Evolutionary conservation across 2,888 invertebrate species (phyloP), one percentile per base, ranked within the genome.

Genomic region (Augiades crinisus): DNA sequence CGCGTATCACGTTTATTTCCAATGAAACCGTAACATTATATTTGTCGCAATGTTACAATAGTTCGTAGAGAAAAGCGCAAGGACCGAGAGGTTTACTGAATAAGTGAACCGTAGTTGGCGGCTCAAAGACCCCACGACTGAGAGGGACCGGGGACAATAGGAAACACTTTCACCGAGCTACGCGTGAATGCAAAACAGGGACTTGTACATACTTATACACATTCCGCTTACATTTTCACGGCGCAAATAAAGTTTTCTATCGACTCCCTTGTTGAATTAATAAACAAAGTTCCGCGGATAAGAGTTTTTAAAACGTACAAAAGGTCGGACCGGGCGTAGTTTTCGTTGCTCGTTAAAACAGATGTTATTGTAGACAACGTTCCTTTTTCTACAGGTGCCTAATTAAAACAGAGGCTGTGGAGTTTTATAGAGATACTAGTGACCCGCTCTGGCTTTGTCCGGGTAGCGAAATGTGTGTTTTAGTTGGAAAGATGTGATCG

Each of bases 141-240:
- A 75, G 76, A 78, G 67, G 59, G 68, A 49, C 62, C 57, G 53
- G 61, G 72, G 73, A 85, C 86, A 84, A 81, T 86, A 81, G 75
- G 81, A 82, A 81, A 81, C 84, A 83, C 83, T 85, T 80, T 77
- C 75, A 62, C 70, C 72, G 12, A 70, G 69, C 72, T 62, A 73
- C 70, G 70, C 64, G 66, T 70, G 76, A 77, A 86, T 85, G 82
- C 75, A 81, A 83, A 83, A 78, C 72, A 76, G 75, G 74, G 68
- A 64, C 65, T 60, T 65, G 61, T 57, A 49, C 57, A 40, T 58
- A 52, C 47, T 51, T 47, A 14, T 44, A 45, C 54, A 62, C 57
- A 63, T 62, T 59, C 61, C 64, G 60, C 62, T 67, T 65, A 63
- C 61, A 68, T 70, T 66, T 73, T 69, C 65, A 64, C 36, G 36